Evolutionary conservation across 1,140 invertebrate species (phyloP).

Genomic region (Drosophila setifemur): DNA sequence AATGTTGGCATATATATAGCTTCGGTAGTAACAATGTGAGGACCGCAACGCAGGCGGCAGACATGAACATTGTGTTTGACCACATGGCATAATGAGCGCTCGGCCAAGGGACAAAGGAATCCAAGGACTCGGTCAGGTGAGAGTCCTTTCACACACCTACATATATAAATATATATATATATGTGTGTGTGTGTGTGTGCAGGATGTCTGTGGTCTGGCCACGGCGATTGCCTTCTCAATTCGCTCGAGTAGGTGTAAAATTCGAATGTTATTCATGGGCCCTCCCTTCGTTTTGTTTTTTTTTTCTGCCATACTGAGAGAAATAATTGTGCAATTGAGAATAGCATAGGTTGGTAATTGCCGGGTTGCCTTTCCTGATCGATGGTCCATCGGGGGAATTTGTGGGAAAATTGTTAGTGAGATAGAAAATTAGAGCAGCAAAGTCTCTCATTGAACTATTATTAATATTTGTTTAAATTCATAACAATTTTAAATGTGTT

Average conservation of each 20-base stretch:
- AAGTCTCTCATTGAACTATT: too few species aligned
- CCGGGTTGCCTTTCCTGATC: conserved; percentile 1
- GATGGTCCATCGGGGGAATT: background rate
- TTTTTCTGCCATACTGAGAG: conserved; percentile 15
- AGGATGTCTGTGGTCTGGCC: conserved; percentile 38
- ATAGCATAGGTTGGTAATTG: conserved; percentile 7
- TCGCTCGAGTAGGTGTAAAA: conserved; percentile 38
- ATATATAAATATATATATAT: too few species aligned
- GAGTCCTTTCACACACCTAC: background rate
- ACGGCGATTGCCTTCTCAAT: conserved; percentile 18
- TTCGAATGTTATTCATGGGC: conserved; percentile 25
- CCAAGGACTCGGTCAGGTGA: conserved; percentile 24
- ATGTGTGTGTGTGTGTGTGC: background rate
- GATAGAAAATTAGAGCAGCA: too few species aligned
- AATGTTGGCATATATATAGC: conserved; percentile 17
- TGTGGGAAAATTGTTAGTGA: too few species aligned
- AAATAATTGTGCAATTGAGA: conserved; percentile 18
- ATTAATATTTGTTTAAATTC: too few species aligned
- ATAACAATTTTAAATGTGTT: too few species aligned
- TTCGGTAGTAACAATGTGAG: conserved; percentile 55
- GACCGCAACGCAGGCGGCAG: conserved; percentile 34
- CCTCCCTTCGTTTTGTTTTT: background rate
- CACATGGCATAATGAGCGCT: conserved; percentile 67
- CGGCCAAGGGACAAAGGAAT: conserved; percentile 32
- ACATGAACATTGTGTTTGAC: conserved; percentile 70